Evolutionary conservation across 1,140 invertebrate genomes (phyloP).

Genomic region (Diorhabda sublineata): DNA sequence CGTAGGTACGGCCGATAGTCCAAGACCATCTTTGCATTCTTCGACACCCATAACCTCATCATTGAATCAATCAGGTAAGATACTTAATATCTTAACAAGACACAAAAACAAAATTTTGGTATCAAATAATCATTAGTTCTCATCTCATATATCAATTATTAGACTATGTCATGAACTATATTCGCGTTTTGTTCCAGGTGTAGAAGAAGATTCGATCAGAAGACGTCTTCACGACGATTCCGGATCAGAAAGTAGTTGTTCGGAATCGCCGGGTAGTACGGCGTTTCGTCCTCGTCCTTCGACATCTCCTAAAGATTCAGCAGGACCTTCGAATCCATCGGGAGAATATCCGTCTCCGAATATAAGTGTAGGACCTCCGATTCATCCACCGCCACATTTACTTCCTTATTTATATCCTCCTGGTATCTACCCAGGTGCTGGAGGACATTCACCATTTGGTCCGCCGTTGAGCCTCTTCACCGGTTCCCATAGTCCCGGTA

Average conservation of each 20-base stretch:
- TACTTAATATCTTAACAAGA: not conserved
- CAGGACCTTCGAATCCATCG: conserved; percentile 52
- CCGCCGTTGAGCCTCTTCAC: conserved; percentile 62
- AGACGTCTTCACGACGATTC: conserved; percentile 57
- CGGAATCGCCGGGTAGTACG: conserved; percentile 56
- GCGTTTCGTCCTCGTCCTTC: conserved; percentile 56
- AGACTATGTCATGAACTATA: not conserved
- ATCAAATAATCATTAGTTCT: too few relatives aligned
- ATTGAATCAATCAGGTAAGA: conserved; percentile 41
- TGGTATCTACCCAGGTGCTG: conserved; percentile 70
- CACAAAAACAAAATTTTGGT: too few relatives aligned
- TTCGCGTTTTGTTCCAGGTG: conserved; percentile 30
- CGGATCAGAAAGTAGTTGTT: conserved; percentile 63
- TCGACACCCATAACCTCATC: conserved; percentile 40
- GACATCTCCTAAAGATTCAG: conserved; percentile 50
- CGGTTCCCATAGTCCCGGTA: conserved; percentile 51
- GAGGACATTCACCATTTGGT: conserved; percentile 59
- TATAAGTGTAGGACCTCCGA: conserved; percentile 81
- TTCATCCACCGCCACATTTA: conserved; percentile 75
- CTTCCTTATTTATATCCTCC: conserved; percentile 84
- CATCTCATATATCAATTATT: too few relatives aligned
- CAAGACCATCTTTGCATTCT: conserved; percentile 52
- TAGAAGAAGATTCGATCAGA: conserved; percentile 49
- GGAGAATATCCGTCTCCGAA: conserved; percentile 73
- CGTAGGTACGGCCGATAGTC: conserved; percentile 74